These are phyloP conservation scores for Zoanthus solanderi DNA, from an alignment of 92 coral and sea anemone genomes.

Conservation along the genomic window DNA sequence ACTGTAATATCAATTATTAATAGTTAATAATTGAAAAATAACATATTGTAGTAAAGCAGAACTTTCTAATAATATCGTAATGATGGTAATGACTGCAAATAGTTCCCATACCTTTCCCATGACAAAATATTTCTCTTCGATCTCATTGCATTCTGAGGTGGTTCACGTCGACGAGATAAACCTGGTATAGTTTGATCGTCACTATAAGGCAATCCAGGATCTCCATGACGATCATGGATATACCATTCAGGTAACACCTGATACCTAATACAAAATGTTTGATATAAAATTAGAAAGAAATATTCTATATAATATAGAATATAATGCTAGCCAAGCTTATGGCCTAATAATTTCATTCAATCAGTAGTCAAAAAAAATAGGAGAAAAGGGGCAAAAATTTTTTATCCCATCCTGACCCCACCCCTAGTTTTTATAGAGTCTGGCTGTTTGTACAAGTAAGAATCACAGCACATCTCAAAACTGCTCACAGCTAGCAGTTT, in stretches of 20 bases:
- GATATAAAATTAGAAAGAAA: not conserved
- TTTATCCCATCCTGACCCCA: too few relatives aligned
- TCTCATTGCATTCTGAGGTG: constrained; percentile 33
- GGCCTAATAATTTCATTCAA: not conserved
- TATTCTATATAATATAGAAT: not conserved
- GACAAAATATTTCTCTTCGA: constrained; percentile 61
- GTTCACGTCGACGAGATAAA: constrained; percentile 13
- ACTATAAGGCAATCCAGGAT: not conserved
- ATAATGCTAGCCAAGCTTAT: not conserved
- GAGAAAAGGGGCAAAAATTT: too few relatives aligned
- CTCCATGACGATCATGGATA: constrained; percentile 65
- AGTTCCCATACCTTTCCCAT: constrained; percentile 68
- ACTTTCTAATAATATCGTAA: not conserved
- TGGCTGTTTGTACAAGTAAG: too few relatives aligned
- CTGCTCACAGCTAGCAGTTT: too few relatives aligned
- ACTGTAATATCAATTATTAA: too few relatives aligned
- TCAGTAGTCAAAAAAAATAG: too few relatives aligned
- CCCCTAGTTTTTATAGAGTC: too few relatives aligned
- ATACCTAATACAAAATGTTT: constrained; percentile 50
- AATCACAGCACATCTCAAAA: too few relatives aligned
- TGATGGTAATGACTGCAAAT: not conserved
- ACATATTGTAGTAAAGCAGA: not conserved
- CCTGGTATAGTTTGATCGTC: constrained; percentile 8
- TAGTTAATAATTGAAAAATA: too few relatives aligned
- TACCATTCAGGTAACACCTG: constrained; percentile 96